Percentiles rank a stretch among this genome's conserved stretches.
Conservation (phyloP, 2,888 invertebrate species). For the Aphidius colemani region DNA sequence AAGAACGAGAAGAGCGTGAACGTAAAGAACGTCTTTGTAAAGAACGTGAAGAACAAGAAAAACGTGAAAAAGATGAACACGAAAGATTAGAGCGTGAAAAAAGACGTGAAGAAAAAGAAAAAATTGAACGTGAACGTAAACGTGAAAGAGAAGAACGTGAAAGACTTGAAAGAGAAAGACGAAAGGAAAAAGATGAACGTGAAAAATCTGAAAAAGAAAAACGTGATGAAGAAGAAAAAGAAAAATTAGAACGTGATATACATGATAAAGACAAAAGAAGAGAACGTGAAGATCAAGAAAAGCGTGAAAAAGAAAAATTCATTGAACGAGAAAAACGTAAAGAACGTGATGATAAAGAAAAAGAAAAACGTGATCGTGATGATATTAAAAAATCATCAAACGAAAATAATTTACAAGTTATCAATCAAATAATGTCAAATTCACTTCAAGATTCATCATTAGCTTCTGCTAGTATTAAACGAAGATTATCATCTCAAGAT, state of each 20-base stretch:
- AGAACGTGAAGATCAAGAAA: constrained; percentile 33
- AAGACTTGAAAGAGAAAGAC: constrained; percentile 45
- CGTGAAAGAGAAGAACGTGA: constrained; percentile 58
- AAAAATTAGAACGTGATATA: constrained; percentile 53
- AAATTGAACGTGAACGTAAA: constrained; percentile 57
- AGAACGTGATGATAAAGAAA: constrained; percentile 56
- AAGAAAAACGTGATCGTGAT: constrained; percentile 57
- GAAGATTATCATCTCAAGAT: constrained; percentile 81
- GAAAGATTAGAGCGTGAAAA: constrained; percentile 53
- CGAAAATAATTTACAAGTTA: constrained; percentile 52
- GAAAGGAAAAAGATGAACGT: constrained; percentile 52
- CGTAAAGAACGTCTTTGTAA: constrained; percentile 54
- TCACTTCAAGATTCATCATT: constrained; percentile 58
- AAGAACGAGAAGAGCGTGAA: constrained; percentile 44
- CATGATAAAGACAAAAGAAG: constrained; percentile 48
- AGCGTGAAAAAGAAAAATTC: constrained; percentile 51
- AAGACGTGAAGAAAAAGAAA: constrained; percentile 50
- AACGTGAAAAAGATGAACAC: constrained; percentile 59
- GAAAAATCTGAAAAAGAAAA: constrained; percentile 49
- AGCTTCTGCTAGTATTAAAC: constrained; percentile 70
- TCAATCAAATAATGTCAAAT: constrained; percentile 33
- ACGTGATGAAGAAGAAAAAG: constrained; percentile 58
- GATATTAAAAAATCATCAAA: constrained; percentile 52
- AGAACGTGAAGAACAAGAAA: constrained; percentile 53
- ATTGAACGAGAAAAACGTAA: constrained; percentile 50